These are phyloP conservation scores for Atethmia centrago DNA, from an alignment of 2,888 invertebrate species.

Conservation along the genomic window DNA sequence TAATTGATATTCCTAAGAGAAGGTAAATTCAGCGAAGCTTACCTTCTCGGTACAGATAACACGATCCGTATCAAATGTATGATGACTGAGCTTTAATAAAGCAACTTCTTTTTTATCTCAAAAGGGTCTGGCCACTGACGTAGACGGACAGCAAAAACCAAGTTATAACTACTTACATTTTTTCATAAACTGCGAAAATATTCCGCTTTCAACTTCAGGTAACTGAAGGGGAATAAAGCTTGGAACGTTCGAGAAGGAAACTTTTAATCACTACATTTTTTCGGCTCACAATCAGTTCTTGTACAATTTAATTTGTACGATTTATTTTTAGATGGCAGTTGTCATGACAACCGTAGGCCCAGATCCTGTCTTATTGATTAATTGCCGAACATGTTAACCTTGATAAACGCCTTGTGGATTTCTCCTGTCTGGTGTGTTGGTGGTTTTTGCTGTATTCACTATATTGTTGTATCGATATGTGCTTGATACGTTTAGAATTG, in stretches of 20 bases:
- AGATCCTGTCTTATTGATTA: slow-evolving; percentile 82
- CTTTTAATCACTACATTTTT: slow-evolving; percentile 59
- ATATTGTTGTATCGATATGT: slow-evolving; percentile 30
- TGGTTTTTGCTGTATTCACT: slow-evolving; percentile 39
- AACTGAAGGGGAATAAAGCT: slow-evolving; percentile 35
- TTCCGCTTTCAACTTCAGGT: slow-evolving; percentile 52
- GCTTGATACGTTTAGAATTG: background rate
- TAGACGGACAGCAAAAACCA: slow-evolving; percentile 28
- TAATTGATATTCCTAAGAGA: slow-evolving; percentile 17
- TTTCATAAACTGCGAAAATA: slow-evolving; percentile 55
- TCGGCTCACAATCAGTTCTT: slow-evolving; percentile 45
- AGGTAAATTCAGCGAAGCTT: background rate
- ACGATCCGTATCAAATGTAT: slow-evolving; percentile 29
- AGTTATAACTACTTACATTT: slow-evolving; percentile 56
- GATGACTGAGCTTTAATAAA: slow-evolving; percentile 39
- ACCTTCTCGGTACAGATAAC: background rate
- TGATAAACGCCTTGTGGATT: slow-evolving; percentile 71
- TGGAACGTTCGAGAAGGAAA: slow-evolving; percentile 46
- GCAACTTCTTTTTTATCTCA: slow-evolving; percentile 51
- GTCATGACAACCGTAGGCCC: slow-evolving; percentile 72
- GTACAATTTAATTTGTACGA: slow-evolving; percentile 57
- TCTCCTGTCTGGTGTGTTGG: slow-evolving; percentile 52
- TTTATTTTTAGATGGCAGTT: slow-evolving; percentile 71
- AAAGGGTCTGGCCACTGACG: slow-evolving; percentile 26
- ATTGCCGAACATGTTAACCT: slow-evolving; percentile 75